Percentiles rank a stretch among this genome's conserved stretches.
Evolutionary conservation across 2,113 vertebrate species (phyloP).

Genomic region (Leucopsar rothschildi): DNA sequence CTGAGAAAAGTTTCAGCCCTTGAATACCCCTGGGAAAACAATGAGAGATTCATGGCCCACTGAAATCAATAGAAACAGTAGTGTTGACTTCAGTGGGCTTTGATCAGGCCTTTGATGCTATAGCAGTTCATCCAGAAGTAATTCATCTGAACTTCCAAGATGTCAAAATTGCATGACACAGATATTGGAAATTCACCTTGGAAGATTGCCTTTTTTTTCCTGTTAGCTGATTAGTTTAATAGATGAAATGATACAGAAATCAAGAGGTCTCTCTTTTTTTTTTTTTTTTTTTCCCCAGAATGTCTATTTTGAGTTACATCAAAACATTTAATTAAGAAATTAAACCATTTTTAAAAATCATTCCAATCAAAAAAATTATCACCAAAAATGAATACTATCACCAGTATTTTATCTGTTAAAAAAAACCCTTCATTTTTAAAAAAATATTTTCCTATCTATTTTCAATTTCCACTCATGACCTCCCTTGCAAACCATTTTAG

Average conservation of each 20-base stretch:
- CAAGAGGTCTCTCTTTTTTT: not conserved
- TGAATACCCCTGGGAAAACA: not conserved
- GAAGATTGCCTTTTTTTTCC: not conserved
- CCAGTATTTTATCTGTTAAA: not conserved
- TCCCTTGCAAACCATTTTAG: not conserved
- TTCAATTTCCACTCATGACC: not conserved
- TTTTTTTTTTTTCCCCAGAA: not conserved
- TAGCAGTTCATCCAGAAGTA: constrained; percentile 8
- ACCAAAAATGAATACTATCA: not conserved
- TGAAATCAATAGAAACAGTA: constrained; percentile 38
- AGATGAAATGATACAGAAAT: not conserved
- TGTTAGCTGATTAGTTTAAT: not conserved
- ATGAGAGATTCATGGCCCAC: not conserved
- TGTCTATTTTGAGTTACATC: not conserved
- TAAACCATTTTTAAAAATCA: not conserved
- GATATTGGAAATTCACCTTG: not conserved
- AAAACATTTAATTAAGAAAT: not conserved
- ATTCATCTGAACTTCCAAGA: not conserved
- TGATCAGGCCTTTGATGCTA: constrained; percentile 59
- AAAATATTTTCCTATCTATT: not conserved
- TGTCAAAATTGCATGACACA: not conserved
- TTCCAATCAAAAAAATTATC: not conserved
- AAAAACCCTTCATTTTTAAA: not conserved
- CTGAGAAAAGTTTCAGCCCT: not conserved
- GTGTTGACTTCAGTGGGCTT: constrained; percentile 42